Percentiles rank a stretch among this genome's conserved stretches.
These are phyloP conservation scores for Mylabris sibirica DNA, from an alignment of 2,888 invertebrate genomes.

Conservation along the genomic window DNA sequence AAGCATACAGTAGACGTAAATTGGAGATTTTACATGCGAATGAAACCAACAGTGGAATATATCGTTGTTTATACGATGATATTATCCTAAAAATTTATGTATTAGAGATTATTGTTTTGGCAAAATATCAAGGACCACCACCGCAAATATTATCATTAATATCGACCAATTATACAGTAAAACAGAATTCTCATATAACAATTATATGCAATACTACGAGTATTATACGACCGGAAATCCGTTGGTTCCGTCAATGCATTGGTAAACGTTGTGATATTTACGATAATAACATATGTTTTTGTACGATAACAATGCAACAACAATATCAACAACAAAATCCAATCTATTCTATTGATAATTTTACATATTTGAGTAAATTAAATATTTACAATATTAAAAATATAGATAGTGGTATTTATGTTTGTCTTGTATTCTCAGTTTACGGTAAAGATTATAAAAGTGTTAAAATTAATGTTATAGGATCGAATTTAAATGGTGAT, in stretches of 20 bases:
- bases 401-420: slow-evolving; percentile 55
- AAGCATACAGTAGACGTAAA: slow-evolving; percentile 40
- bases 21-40: slow-evolving; percentile 47
- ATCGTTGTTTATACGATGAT: slow-evolving; percentile 50
- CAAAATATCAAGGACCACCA: slow-evolving; percentile 44
- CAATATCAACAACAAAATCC: slow-evolving; percentile 27
- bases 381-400: slow-evolving; percentile 52
- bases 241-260: slow-evolving; percentile 57
- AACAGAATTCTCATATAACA: slow-evolving; percentile 51
- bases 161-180: slow-evolving; percentile 50
- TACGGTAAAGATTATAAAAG: slow-evolving; percentile 52
- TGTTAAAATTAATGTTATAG: slow-evolving; percentile 48
- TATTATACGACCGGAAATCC: slow-evolving; percentile 51
- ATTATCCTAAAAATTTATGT: slow-evolving; percentile 46
- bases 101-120: slow-evolving; percentile 50
- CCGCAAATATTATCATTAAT: slow-evolving; percentile 50
- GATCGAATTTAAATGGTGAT: slow-evolving; percentile 31
- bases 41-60: slow-evolving; percentile 49
- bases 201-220: slow-evolving; percentile 57
- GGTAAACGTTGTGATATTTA: slow-evolving; percentile 50
- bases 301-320: slow-evolving; percentile 36
- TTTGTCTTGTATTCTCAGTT: slow-evolving; percentile 54
- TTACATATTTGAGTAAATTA: slow-evolving; percentile 54
- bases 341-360: slow-evolving; percentile 47
- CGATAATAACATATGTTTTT: slow-evolving; percentile 50